Percentiles rank a stretch among this genome's conserved stretches.
phyloP scores from a whole-genome alignment of 2,888 invertebrate species.

The Unio pictorum region DNA sequence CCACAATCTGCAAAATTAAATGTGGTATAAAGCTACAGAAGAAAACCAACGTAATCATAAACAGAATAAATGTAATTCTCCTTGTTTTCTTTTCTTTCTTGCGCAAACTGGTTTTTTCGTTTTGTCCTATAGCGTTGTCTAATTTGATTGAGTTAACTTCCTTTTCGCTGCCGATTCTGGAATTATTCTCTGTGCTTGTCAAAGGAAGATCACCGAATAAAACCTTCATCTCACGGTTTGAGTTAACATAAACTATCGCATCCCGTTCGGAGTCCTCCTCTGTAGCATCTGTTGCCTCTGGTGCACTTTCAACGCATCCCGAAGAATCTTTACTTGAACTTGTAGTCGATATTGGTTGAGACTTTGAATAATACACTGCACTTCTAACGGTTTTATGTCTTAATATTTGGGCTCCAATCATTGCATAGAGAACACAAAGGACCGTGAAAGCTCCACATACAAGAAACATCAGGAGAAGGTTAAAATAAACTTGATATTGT shows the following conservation, averaged over 20 bases:
- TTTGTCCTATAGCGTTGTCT: not conserved
- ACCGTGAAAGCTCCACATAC: slow-evolving; percentile 27
- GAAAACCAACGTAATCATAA: slow-evolving; percentile 49
- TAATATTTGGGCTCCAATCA: slow-evolving; percentile 27
- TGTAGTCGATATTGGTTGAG: no score
- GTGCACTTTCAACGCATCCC: no score
- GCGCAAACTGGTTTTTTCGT: not conserved
- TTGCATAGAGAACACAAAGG: slow-evolving; percentile 36
- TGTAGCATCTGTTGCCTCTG: no score
- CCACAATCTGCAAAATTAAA: slow-evolving; percentile 37
- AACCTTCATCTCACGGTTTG: no score
- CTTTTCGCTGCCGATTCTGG: no score
- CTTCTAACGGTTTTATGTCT: slow-evolving; percentile 7
- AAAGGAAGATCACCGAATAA: no score
- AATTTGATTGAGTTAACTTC: not conserved
- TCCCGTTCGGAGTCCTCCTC: no score
- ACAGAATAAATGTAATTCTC: slow-evolving; percentile 47
- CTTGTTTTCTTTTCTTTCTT: slow-evolving; percentile 4
- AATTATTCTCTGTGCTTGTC: no score
- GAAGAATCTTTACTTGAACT: no score
- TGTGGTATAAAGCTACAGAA: slow-evolving; percentile 52
- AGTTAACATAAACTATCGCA: no score
- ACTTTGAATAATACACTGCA: no score
- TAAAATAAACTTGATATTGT: slow-evolving; percentile 40
- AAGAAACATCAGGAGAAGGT: slow-evolving; percentile 33